Percentiles rank a stretch among this genome's conserved stretches.
Conservation (phyloP, 1,140 invertebrate species). For the Pararge aegeria region DNA sequence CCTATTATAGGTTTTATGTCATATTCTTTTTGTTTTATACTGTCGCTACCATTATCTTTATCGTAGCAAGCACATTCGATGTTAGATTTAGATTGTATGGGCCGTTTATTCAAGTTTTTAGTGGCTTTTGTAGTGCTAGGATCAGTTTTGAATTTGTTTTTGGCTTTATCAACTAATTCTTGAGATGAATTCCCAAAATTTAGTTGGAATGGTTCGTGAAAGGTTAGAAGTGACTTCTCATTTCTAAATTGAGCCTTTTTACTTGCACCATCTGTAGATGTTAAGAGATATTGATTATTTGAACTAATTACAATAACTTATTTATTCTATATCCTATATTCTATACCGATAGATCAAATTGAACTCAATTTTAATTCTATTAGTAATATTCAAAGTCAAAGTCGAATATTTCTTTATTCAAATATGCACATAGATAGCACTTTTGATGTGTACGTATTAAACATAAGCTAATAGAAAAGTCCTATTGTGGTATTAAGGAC, state of each 20-base stretch:
- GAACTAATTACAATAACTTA: slow-evolving; percentile 11
- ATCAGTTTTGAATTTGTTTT: neutral
- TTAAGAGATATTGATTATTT: slow-evolving; percentile 1
- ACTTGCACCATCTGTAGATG: slow-evolving; percentile 6
- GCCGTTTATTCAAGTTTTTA: neutral
- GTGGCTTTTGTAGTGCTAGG: neutral
- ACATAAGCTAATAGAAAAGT: too few relatives aligned
- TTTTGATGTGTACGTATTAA: too few relatives aligned
- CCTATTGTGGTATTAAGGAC: too few relatives aligned
- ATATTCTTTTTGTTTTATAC: neutral
- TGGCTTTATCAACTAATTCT: neutral
- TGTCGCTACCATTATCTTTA: neutral
- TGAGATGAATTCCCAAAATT: neutral
- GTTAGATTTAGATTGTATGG: neutral
- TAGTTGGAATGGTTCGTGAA: slow-evolving; percentile 11
- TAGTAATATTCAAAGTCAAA: too few relatives aligned
- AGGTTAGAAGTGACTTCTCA: slow-evolving; percentile 24
- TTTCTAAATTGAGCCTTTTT: slow-evolving; percentile 27
- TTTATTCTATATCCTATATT: too few relatives aligned
- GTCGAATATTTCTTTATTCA: too few relatives aligned
- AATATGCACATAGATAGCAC: too few relatives aligned
- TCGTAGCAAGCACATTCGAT: neutral
- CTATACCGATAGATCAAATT: too few relatives aligned
- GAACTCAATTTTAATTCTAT: too few relatives aligned
- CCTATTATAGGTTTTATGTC: neutral